These are phyloP conservation scores for Aythya baeri DNA, from an alignment of 2,113 vertebrate species.

Conservation along the genomic window DNA sequence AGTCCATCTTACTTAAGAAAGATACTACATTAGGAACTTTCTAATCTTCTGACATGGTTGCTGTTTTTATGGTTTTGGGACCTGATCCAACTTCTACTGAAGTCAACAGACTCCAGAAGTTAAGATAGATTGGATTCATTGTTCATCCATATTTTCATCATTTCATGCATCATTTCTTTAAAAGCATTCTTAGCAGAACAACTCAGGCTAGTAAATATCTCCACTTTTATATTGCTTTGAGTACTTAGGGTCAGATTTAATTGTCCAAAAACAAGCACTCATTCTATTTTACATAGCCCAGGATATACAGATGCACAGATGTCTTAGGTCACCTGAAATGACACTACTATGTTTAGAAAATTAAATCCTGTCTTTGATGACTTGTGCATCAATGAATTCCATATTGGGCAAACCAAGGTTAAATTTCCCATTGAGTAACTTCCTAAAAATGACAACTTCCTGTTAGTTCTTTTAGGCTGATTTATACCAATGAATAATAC, in stretches of 20 bases:
- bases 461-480: not conserved
- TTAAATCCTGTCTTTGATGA: not conserved
- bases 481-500: not conserved
- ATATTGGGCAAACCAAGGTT: not conserved
- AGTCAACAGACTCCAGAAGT: not conserved
- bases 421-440: not conserved
- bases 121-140: not conserved
- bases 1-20: not conserved
- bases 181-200: not conserved
- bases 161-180: not conserved
- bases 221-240: not conserved
- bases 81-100: not conserved
- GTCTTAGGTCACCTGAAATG: not conserved
- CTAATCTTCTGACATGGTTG: not conserved
- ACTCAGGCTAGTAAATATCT: not conserved
- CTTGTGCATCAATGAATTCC: not conserved
- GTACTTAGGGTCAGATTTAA: not conserved
- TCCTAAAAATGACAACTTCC: not conserved
- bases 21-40: not conserved
- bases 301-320: not conserved
- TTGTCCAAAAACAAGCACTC: not conserved
- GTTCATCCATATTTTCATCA: not conserved
- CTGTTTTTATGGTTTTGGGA: not conserved
- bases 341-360: not conserved
- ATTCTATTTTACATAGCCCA: fast-evolving